A percentile compares a stretch with the other conserved stretches of the same genome.
Conservation (phyloP, 2,113 vertebrate genomes). For the Periophthalmodon schlosseri region DNA sequence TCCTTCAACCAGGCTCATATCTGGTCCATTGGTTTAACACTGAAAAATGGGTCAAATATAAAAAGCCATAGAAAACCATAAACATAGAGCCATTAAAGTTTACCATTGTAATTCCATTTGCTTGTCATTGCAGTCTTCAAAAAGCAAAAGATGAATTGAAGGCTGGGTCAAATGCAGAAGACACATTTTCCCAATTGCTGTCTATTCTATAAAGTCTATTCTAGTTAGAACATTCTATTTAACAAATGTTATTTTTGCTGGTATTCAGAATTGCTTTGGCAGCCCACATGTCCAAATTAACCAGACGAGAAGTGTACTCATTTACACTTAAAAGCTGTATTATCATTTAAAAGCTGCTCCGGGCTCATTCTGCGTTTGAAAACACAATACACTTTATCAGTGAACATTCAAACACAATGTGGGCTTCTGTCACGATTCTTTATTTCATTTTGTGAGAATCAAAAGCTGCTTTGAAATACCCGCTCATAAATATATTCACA, state of each 20-base stretch:
- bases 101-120: too few relatives aligned
- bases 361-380: neutral
- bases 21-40: too few relatives aligned
- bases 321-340: neutral
- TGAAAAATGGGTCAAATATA: too few relatives aligned
- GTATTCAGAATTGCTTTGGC: neutral
- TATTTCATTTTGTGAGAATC: conserved; percentile 1
- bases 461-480: conserved; percentile 33
- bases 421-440: neutral
- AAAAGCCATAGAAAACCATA: too few relatives aligned
- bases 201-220: too few relatives aligned
- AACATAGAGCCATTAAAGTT: too few relatives aligned
- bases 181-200: too few relatives aligned
- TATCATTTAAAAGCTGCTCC: neutral
- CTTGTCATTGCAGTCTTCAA: too few relatives aligned
- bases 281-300: neutral
- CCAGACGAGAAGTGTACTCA: neutral
- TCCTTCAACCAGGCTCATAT: too few relatives aligned
- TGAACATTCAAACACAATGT: neutral
- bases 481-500: conserved; percentile 25
- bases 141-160: too few relatives aligned
- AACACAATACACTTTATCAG: neutral
- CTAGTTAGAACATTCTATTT: neutral
- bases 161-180: too few relatives aligned
- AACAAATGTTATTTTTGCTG: neutral